phyloP scores from a whole-genome alignment of 2,888 invertebrate species.

The Aphodius granarius region DNA sequence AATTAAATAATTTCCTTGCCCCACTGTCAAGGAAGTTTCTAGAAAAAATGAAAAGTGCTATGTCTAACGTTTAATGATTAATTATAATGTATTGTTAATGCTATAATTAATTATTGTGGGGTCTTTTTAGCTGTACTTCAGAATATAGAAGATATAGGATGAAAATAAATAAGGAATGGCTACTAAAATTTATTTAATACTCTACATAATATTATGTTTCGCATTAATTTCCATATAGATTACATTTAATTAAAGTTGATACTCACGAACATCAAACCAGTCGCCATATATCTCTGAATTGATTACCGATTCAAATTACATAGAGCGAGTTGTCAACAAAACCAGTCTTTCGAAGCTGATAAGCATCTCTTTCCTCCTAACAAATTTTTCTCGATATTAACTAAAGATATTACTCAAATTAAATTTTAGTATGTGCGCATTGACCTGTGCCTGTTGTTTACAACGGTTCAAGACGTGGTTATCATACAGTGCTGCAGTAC shows the following conservation, averaged over 20 bases:
- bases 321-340: neutral
- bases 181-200: too few relatives aligned
- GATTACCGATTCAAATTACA: neutral
- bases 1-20: neutral
- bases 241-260: neutral
- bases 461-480: neutral
- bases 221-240: neutral
- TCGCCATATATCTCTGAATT: neutral
- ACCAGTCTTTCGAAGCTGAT: neutral
- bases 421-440: neutral
- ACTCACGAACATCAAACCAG: neutral
- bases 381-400: neutral
- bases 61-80: neutral
- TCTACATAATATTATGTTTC: neutral
- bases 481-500: neutral
- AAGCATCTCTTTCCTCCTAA: neutral
- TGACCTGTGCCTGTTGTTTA: neutral
- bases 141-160: too few relatives aligned
- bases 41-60: neutral
- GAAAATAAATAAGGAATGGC: too few relatives aligned
- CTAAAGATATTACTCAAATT: neutral
- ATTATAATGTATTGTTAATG: neutral
- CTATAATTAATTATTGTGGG: neutral
- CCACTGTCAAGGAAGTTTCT: neutral
- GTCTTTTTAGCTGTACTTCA: neutral